Conservation (phyloP, 2,797 vertebrate species). For the Pterois miles region DNA sequence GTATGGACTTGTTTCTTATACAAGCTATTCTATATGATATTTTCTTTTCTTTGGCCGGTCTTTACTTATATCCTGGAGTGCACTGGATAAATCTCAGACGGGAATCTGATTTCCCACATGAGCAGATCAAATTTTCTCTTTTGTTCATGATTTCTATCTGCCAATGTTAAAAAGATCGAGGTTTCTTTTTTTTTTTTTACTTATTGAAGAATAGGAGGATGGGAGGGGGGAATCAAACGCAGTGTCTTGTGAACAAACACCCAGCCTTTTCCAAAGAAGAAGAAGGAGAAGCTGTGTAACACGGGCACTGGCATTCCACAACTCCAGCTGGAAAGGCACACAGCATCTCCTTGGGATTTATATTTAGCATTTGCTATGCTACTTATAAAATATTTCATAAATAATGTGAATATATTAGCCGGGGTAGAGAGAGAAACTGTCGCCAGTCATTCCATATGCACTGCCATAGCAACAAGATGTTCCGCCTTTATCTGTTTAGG, state of each 20-base stretch:
- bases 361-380: conserved; percentile 87
- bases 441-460: conserved; percentile 83
- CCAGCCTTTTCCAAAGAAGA: conserved; percentile 67
- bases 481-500: conserved; percentile 85
- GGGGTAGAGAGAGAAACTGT: conserved; percentile 69
- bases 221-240: conserved; percentile 72
- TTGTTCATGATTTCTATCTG: conserved; percentile 79
- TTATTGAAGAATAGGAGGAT: conserved; percentile 68
- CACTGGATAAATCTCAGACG: conserved; percentile 71
- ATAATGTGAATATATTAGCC: conserved; percentile 87
- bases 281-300: conserved; percentile 69
- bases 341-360: conserved; percentile 83
- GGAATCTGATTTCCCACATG: conserved; percentile 82
- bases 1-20: conserved; percentile 37
- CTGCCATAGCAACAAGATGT: conserved; percentile 87
- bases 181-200: conserved; percentile 53
- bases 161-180: conserved; percentile 62
- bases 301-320: conserved; percentile 69
- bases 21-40: conserved; percentile 61
- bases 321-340: conserved; percentile 70
- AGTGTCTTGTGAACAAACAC: conserved; percentile 81
- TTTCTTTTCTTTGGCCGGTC: conserved; percentile 41
- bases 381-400: conserved; percentile 88
- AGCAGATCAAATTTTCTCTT: conserved; percentile 82
- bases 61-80: conserved; percentile 62